These are phyloP conservation scores for Aix galericulata DNA, from an alignment of 2,113 vertebrate species.

Conservation along the genomic window DNA sequence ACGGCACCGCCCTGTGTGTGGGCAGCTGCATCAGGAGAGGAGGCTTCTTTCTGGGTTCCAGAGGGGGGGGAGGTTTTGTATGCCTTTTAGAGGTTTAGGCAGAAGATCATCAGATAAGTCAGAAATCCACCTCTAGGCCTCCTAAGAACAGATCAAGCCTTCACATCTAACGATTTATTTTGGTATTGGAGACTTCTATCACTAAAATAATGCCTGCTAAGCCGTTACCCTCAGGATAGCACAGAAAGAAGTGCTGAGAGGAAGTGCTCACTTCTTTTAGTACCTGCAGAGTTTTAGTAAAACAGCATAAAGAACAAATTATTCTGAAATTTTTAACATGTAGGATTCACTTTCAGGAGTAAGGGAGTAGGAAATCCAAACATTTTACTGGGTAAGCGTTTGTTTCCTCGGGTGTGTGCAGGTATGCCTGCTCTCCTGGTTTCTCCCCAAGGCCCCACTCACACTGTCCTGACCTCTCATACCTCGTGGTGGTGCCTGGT, in stretches of 20 bases:
- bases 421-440: neutral
- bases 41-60: neutral
- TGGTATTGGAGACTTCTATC: neutral
- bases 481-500: neutral
- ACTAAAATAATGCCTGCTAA: neutral
- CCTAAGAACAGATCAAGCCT: rapidly evolving
- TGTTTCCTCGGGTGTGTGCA: neutral
- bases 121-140: neutral
- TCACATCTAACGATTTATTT: neutral
- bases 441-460: neutral
- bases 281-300: neutral
- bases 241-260: neutral
- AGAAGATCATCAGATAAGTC: neutral
- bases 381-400: neutral
- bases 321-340: neutral
- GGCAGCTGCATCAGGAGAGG: neutral
- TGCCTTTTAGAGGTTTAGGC: rapidly evolving
- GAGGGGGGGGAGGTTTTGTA: rapidly evolving
- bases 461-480: neutral
- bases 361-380: no score
- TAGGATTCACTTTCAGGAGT: neutral
- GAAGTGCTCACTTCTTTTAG: neutral
- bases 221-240: neutral
- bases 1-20: neutral
- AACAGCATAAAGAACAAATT: neutral